These are phyloP conservation scores for Eumeta japonica DNA, from an alignment of 1,140 invertebrate species.

Conservation along the genomic window DNA sequence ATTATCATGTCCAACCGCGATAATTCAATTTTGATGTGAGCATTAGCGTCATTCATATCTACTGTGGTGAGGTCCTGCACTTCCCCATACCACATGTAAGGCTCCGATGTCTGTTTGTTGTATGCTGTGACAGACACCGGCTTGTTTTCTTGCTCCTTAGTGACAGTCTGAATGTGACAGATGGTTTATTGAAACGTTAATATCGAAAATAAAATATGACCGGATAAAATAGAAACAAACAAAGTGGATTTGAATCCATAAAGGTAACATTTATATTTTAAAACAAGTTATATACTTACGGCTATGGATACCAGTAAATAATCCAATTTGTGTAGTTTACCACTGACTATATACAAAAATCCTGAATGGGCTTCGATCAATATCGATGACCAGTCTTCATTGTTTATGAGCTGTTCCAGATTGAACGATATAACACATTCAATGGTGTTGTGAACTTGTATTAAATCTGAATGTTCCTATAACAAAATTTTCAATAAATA, in stretches of 20 bases:
- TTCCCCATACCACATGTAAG: constrained; percentile 26
- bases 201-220: too few species aligned
- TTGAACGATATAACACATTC: constrained; percentile 20
- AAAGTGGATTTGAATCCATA: too few species aligned
- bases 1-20: constrained; percentile 29
- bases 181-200: too few species aligned
- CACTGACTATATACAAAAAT: constrained; percentile 26
- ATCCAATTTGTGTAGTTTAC: constrained; percentile 17
- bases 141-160: constrained; percentile 10
- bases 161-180: constrained; percentile 29
- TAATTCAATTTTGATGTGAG: constrained; percentile 19
- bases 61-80: constrained; percentile 16
- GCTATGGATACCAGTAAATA: constrained; percentile 17
- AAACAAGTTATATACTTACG: constrained; percentile 16
- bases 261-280: constrained; percentile 2
- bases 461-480: constrained; percentile 21
- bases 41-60: constrained; percentile 15
- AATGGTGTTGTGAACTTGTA: constrained; percentile 8
- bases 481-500: constrained; percentile 3
- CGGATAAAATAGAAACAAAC: too few species aligned
- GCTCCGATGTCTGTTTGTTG: constrained; percentile 35
- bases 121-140: constrained; percentile 27
- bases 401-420: too few species aligned
- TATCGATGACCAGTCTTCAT: too few species aligned
- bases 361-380: too few species aligned